Base-by-base conservation (phyloP, 2,113 vertebrate genomes). In the Pituophis catenifer region DNA sequence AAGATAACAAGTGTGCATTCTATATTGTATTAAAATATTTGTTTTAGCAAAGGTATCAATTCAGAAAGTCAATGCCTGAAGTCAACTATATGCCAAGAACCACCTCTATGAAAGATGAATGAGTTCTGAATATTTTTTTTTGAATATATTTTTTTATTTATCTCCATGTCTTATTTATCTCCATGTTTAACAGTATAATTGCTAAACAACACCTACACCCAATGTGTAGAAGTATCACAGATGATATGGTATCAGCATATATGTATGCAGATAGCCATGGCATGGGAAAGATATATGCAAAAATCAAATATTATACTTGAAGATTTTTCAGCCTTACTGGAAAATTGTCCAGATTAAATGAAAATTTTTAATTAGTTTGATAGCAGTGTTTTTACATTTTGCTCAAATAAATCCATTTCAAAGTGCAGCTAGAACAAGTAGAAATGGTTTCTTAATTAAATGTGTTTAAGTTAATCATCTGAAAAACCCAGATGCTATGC, bases 331-430 rank as follows among this genome's bases (percentile, higher is more conserved):
- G 15, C 10, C 54, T 90, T 87, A 94, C 44, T 94, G 57, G 90
- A 94, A 88, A 89, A 95, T 53, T 59, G 50, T 21, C 58, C 54
- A 62, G 57, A 0, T 62, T 88, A 89, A 7, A 15, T 92, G 62
- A 93, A 87, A 85, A 93, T 50, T 33, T 90, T 10, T 91, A 91
- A 95, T 95, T 92, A 91, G 5, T 53, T n/a, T 87, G 44, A 44
- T 88, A 89, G 90, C n/a, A 88, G 13, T 93, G 91, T 86, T 87
- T 89, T 94, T 90, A 89, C 62, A 91, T 0, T 70, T 70, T 53
- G 5, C 2, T 29, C 86, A 38, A 9, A 24, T 93, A 54, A 19
- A 93, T 70, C 91, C 50, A 53, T 85, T 91, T 21, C 54, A 85
- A 94, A 81, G 21, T 44, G 57, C 33, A 44, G 75, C 29, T 24